A percentile compares a stretch with the other conserved stretches of the same genome.
phyloP scores from a whole-genome alignment of 2,113 vertebrate genomes.

The Ranitomeya imitator region DNA sequence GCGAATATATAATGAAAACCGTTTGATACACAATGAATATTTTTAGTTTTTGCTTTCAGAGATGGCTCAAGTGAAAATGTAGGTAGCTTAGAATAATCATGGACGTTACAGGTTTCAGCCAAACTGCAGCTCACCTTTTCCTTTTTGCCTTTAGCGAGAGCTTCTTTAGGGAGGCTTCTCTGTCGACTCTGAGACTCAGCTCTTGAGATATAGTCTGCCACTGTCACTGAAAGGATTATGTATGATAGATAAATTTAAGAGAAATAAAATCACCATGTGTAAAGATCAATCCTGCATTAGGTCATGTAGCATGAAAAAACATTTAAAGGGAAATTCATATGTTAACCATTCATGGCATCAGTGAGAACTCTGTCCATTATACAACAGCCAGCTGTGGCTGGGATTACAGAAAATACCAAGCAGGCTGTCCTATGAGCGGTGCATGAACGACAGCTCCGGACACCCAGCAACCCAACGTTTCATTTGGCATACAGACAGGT shows the following conservation, averaged over 20 bases:
- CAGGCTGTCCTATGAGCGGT: too few species aligned
- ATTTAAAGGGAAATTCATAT: too few species aligned
- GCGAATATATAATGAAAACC: too few species aligned
- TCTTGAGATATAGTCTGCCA: constrained; percentile 99
- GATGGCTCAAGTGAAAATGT: background rate
- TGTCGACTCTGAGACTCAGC: constrained; percentile 98
- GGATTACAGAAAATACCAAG: too few species aligned
- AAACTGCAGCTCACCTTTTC: constrained; percentile 81
- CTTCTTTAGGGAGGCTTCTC: constrained; percentile 84
- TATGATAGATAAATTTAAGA: constrained; percentile 52
- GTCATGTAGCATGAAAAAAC: background rate
- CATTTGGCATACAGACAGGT: too few species aligned
- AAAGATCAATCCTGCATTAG: background rate
- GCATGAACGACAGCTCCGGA: too few species aligned
- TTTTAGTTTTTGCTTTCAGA: background rate
- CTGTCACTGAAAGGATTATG: constrained; percentile 83
- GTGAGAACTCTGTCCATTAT: too few species aligned
- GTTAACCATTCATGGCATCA: too few species aligned
- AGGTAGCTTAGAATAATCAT: background rate
- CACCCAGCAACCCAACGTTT: too few species aligned
- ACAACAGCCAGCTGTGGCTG: too few species aligned
- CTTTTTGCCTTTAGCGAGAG: constrained; percentile 88
- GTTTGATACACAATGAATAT: too few species aligned
- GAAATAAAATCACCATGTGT: background rate
- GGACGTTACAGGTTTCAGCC: background rate